These are phyloP conservation scores for Etheostoma cragini DNA, from an alignment of 2,113 vertebrate species.

Conservation along the genomic window DNA sequence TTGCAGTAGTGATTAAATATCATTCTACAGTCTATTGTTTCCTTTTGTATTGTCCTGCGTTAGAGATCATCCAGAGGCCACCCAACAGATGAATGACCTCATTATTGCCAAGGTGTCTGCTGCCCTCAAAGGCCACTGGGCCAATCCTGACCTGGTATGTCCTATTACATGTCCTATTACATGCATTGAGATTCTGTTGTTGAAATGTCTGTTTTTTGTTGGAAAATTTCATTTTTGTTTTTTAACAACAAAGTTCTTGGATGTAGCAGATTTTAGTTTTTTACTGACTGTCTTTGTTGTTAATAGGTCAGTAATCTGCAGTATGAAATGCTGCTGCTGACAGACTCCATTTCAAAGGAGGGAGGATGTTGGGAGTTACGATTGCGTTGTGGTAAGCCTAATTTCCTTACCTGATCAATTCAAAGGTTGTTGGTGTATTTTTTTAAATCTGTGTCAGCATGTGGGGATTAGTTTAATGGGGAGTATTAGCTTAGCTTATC, in stretches of 20 bases:
- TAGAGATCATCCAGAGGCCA: constrained; percentile 98
- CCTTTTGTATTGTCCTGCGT: neutral
- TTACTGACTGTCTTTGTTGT: constrained; percentile 1
- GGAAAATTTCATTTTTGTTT: neutral
- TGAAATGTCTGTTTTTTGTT: neutral
- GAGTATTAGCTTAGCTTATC: neutral
- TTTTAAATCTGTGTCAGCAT: neutral
- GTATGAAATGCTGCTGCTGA: constrained; percentile 97
- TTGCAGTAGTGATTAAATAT: neutral
- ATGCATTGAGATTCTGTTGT: constrained; percentile 12
- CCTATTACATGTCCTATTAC: neutral
- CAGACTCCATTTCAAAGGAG: constrained; percentile 97
- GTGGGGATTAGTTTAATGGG: neutral
- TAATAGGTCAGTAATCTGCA: constrained; percentile 96
- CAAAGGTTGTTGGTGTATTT: neutral
- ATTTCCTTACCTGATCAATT: neutral
- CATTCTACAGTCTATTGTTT: neutral
- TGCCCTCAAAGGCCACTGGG: constrained; percentile 98
- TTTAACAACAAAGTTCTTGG: neutral
- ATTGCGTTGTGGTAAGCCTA: constrained; percentile 92
- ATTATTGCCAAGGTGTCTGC: constrained; percentile 97
- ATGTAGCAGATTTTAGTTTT: neutral
- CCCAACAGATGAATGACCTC: constrained; percentile 98
- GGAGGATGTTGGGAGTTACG: constrained; percentile 98
- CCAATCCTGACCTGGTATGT: constrained; percentile 96